Evolutionary conservation across 2,888 invertebrate species (phyloP).

Genomic region (Apodemia hepburni): DNA sequence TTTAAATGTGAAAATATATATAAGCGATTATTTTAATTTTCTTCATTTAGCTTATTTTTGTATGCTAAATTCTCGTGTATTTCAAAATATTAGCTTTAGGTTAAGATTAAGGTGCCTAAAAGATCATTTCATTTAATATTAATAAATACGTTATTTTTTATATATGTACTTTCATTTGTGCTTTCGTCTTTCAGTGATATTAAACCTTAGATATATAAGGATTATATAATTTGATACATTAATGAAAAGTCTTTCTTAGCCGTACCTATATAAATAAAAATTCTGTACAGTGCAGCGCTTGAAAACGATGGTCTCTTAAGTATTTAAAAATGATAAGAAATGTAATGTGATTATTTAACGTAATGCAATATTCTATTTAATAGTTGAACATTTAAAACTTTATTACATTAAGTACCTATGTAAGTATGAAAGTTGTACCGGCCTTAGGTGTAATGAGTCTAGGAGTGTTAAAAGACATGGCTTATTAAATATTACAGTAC

Average conservation of each 20-base stretch:
- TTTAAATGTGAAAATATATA: slow-evolving; percentile 20
- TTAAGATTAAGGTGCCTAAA: slow-evolving; percentile 70
- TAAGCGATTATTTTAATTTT: slow-evolving; percentile 1
- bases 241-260: neutral
- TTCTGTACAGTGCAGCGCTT: neutral
- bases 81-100: slow-evolving; percentile 41
- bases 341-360: slow-evolving; percentile 54
- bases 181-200: slow-evolving; percentile 10
- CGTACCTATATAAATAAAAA: neutral
- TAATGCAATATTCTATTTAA: slow-evolving; percentile 60
- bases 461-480: slow-evolving; percentile 58
- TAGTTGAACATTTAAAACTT: slow-evolving; percentile 67
- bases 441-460: slow-evolving; percentile 70
- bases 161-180: slow-evolving; percentile 19
- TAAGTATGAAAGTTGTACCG: slow-evolving; percentile 69
- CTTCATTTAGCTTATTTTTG: slow-evolving; percentile 6
- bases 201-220: neutral
- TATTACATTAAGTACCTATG: slow-evolving; percentile 71
- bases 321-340: slow-evolving; percentile 25
- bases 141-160: slow-evolving; percentile 19
- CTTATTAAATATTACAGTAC: slow-evolving; percentile 63
- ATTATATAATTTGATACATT: neutral
- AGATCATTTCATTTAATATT: slow-evolving; percentile 39
- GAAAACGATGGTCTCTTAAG: neutral
- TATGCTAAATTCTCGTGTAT: slow-evolving; percentile 13